A percentile compares a stretch with the other conserved stretches of the same genome.
Conservation (phyloP, 2,797 vertebrate species). For the Gila robusta region DNA sequence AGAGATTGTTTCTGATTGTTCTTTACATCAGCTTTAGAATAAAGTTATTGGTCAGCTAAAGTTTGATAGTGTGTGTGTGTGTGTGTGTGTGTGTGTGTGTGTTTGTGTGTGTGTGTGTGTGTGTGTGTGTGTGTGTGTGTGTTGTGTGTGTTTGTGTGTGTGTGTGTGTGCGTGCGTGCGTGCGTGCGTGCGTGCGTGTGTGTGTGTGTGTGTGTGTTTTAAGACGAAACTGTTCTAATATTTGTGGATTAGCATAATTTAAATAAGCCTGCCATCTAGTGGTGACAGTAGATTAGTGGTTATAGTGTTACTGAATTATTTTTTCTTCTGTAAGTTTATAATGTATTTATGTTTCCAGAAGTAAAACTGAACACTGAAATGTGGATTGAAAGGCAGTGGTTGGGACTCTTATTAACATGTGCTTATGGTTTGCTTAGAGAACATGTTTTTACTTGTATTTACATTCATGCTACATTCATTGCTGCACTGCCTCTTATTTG, state of each 20-base stretch:
- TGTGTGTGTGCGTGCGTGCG: too few species aligned
- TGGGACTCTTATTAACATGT: not conserved
- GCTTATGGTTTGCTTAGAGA: not conserved
- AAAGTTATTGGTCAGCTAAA: too few species aligned
- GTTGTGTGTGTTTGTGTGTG: too few species aligned
- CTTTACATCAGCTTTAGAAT: too few species aligned
- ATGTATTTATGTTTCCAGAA: not conserved
- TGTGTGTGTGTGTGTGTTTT: too few species aligned
- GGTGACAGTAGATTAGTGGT: not conserved
- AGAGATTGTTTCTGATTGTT: too few species aligned
- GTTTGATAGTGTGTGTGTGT: too few species aligned
- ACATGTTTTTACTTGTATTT: not conserved
- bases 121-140: too few species aligned
- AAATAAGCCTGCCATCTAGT: constrained; percentile 20
- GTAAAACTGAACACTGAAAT: not conserved
- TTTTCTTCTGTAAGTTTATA: not conserved
- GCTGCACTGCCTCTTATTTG: too few species aligned
- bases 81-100: too few species aligned
- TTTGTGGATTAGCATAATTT: not conserved
- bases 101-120: too few species aligned
- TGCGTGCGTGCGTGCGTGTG: too few species aligned
- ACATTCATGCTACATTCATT: not conserved
- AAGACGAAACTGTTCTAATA: not conserved
- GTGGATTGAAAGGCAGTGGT: not conserved
- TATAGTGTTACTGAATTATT: not conserved